Percentiles rank a stretch among this genome's conserved stretches.
These are phyloP conservation scores for Apantesis nais DNA, from an alignment of 2,888 invertebrate species.

Conservation along the genomic window DNA sequence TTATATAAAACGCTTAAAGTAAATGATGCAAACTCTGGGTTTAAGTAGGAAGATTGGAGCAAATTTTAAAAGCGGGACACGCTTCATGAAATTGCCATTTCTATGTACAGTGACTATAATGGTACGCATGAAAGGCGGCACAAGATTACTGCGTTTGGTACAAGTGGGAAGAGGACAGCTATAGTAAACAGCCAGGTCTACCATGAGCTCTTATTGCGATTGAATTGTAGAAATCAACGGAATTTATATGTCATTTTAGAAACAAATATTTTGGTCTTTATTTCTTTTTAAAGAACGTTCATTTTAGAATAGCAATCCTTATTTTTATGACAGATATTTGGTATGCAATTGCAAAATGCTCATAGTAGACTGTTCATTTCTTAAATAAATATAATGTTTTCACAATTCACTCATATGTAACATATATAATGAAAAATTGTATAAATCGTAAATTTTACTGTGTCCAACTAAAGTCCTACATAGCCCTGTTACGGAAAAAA, in stretches of 20 bases:
- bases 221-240: no score
- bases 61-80: conserved; percentile 31
- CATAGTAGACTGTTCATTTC: neutral
- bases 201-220: no score
- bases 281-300: no score
- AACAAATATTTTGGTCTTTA: no score
- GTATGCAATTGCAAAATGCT: no score
- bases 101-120: conserved; percentile 20
- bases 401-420: no score
- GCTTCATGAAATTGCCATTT: conserved; percentile 20
- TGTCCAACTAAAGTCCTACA: neutral
- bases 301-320: no score
- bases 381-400: no score
- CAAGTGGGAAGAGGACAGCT: conserved; percentile 9
- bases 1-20: conserved; percentile 8
- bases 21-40: conserved; percentile 20
- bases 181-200: no score
- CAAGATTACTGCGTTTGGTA: conserved; percentile 6
- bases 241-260: no score
- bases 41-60: conserved; percentile 28
- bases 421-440: neutral
- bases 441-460: neutral
- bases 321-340: no score
- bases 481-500: no score
- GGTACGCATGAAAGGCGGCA: conserved; percentile 23